phyloP scores from a whole-genome alignment of 2,888 invertebrate species.

The Tinea pellionella region DNA sequence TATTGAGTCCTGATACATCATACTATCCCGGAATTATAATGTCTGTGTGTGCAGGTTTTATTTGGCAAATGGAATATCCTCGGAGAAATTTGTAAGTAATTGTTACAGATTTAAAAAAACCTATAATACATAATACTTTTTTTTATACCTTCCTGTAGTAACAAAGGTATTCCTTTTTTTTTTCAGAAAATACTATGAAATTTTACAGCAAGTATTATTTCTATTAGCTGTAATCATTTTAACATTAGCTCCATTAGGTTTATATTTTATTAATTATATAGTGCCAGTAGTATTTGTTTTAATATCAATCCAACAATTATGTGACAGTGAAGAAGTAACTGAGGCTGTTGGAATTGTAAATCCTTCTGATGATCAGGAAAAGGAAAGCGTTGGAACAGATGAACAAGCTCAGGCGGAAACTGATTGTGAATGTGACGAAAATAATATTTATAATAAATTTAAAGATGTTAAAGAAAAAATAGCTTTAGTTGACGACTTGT shows the following conservation, averaged over 20 bases:
- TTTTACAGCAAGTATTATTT: slow-evolving; percentile 58
- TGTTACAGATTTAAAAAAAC: neutral
- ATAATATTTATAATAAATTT: slow-evolving; percentile 41
- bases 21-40: slow-evolving; percentile 68
- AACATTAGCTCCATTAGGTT: slow-evolving; percentile 69
- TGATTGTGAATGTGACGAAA: slow-evolving; percentile 35
- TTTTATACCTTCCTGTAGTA: no score
- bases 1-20: slow-evolving; percentile 73
- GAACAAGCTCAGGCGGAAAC: neutral
- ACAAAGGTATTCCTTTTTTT: no score
- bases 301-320: slow-evolving; percentile 69
- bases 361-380: slow-evolving; percentile 14
- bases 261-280: slow-evolving; percentile 71
- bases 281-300: slow-evolving; percentile 64
- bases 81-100: slow-evolving; percentile 71
- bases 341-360: slow-evolving; percentile 16
- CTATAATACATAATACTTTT: neutral
- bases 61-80: slow-evolving; percentile 78
- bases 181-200: slow-evolving; percentile 61
- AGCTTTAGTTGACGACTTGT: slow-evolving; percentile 27
- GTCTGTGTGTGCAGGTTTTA: slow-evolving; percentile 67
- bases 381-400: slow-evolving; percentile 17
- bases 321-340: slow-evolving; percentile 30
- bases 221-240: slow-evolving; percentile 65
- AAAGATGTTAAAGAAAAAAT: slow-evolving; percentile 50